A percentile compares a stretch with the other conserved stretches of the same genome.
These are phyloP conservation scores for Pseudochromis fuscus DNA, from an alignment of 2,797 vertebrate genomes.

Conservation along the genomic window DNA sequence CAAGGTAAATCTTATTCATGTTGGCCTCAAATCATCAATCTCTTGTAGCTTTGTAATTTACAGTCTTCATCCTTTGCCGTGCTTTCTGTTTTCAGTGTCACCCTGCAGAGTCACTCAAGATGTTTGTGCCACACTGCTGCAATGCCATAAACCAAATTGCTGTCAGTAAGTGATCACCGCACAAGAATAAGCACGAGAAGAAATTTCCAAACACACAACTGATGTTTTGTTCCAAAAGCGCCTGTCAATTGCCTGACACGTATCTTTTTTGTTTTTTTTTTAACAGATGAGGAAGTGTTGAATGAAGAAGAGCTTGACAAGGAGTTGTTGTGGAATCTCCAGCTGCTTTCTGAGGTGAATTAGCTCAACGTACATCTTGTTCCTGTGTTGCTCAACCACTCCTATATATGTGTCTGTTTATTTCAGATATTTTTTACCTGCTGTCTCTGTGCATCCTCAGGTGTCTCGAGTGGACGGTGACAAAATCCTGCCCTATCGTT, in stretches of 20 bases:
- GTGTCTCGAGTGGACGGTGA: conserved; percentile 95
- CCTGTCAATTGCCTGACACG: conserved; percentile 12
- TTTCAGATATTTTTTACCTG: neutral
- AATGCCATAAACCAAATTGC: conserved; percentile 93
- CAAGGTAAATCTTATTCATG: conserved; percentile 84
- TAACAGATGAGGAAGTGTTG: conserved; percentile 94
- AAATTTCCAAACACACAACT: conserved; percentile 11
- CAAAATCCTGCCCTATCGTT: conserved; percentile 91
- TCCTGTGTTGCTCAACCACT: neutral
- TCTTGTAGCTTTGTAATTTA: neutral
- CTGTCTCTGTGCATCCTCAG: conserved; percentile 72
- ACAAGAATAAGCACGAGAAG: neutral
- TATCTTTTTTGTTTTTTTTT: conserved; percentile 33
- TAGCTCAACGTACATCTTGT: neutral
- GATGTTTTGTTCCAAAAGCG: neutral
- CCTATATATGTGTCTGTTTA: neutral
- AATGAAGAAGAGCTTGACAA: conserved; percentile 97
- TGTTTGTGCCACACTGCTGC: conserved; percentile 97
- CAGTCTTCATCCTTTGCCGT: conserved; percentile 3
- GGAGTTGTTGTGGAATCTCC: conserved; percentile 96
- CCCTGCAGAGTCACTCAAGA: conserved; percentile 92
- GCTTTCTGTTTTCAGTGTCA: conserved; percentile 88
- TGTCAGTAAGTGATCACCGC: conserved; percentile 88
- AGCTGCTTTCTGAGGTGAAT: conserved; percentile 96
- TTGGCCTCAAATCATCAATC: neutral